Base-by-base conservation (phyloP, 1,140 invertebrate species). In the Anthonomus grandis region DNA sequence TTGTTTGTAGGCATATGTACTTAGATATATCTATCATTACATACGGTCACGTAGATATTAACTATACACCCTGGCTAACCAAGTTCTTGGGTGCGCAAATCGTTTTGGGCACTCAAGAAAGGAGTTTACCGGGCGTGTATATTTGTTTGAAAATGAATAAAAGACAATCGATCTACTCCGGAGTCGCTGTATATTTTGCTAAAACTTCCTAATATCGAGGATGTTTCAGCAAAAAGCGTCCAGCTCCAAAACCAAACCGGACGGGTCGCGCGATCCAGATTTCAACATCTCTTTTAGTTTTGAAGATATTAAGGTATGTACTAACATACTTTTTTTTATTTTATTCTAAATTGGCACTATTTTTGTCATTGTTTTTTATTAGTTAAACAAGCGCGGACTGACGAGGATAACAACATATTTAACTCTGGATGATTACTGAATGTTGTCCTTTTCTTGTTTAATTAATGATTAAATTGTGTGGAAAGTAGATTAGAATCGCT, bases 251-350 rank as follows among this genome's bases (percentile, higher is more conserved):
- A 50, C 46, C 55, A 57, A 57, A 57, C 34, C 55, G 47, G 55
- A 57, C 47, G 54, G 50, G 23, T 44, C 50, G 24, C 50, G 41
- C 39, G 52, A 55, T 55, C 52, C 55, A 48, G 55, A 57, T 57
- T 57, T 57, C 55, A 57, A 57, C 55, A 57, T 57, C 55, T 57
- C 55, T 49, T 57, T 57, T 57, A 57, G 55, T 57, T 57, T 57
- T 21, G 55, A 57, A 57, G 55, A 57, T 47, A 50, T 57, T 48
- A 57, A 57, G 55, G 55, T 57, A 57, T 57, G 55, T 57, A 57
- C 41, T 25, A 25, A 27, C 54, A 56, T 56, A 56, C 54, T 55
- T 19, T 44, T 27, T 46, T n/a, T n/a, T n/a, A n/a, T n/a, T n/a
- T n/a, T n/a, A n/a, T n/a, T n/a, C n/a, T n/a, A n/a, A 55, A 46